Evolutionary conservation across 2,888 invertebrate species (phyloP).

Genomic region (Ectobius pallidus): DNA sequence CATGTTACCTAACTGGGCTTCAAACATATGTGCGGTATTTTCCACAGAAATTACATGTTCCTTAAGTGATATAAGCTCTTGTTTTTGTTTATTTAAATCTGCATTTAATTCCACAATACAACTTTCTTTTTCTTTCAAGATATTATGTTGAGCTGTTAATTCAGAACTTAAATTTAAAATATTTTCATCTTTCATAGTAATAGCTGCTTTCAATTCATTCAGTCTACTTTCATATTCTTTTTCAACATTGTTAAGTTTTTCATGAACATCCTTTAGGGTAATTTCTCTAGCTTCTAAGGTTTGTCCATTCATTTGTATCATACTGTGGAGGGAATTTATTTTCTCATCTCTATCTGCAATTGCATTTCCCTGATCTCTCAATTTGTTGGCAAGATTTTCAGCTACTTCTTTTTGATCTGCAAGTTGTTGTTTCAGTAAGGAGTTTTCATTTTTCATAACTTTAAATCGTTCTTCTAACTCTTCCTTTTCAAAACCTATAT

Average conservation of each 20-base stretch:
- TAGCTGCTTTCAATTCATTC: slow-evolving; percentile 6
- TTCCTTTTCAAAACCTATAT: slow-evolving; percentile 31
- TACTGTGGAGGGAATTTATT: slow-evolving; percentile 6
- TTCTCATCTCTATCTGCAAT: slow-evolving; percentile 20
- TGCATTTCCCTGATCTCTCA: slow-evolving; percentile 29
- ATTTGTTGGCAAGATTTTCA: slow-evolving; percentile 14
- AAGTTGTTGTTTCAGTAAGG: slow-evolving; percentile 9
- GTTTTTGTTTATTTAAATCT: not conserved
- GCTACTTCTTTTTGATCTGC: slow-evolving; percentile 19
- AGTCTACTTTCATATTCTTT: not conserved
- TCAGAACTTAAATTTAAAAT: slow-evolving; percentile 7
- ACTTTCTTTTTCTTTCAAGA: not conserved
- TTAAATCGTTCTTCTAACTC: slow-evolving; percentile 30
- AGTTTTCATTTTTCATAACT: slow-evolving; percentile 32
- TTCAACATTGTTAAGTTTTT: not conserved
- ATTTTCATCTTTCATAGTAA: slow-evolving; percentile 29
- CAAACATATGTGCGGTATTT: not conserved
- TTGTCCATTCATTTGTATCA: slow-evolving; percentile 24
- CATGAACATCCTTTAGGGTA: slow-evolving; percentile 25
- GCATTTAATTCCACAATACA: not conserved
- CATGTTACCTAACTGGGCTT: not conserved
- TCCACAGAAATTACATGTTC: not conserved
- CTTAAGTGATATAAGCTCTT: slow-evolving; percentile 1
- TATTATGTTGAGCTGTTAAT: not conserved
- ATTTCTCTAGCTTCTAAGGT: slow-evolving; percentile 25